A percentile compares a stretch with the other conserved stretches of the same genome.
Evolutionary conservation across 2,888 invertebrate species (phyloP).

Genomic region (Chalcosyrphus nemorum): DNA sequence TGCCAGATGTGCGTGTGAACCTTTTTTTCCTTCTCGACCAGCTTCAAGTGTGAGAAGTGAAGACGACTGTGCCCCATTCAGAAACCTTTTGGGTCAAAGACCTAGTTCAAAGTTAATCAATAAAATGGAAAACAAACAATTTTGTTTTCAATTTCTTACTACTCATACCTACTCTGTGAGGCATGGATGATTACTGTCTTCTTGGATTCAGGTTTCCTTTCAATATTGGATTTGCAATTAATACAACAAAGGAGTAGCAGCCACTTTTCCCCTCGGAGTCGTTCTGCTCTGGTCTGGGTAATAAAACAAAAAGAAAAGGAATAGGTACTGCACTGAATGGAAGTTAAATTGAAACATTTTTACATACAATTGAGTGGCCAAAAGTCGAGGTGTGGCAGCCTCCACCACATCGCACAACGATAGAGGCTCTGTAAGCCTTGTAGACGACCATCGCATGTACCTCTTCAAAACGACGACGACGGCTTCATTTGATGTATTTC

Average conservation of each 20-base stretch:
- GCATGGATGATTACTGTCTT: conserved; percentile 36
- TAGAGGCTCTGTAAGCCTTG: conserved; percentile 24
- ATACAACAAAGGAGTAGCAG: conserved; percentile 33
- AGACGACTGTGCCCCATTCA: conserved; percentile 30
- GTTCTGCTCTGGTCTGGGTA: neutral
- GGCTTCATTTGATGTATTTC: conserved; percentile 67
- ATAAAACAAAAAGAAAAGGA: conserved; percentile 24
- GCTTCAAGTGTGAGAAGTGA: neutral
- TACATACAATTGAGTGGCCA: conserved; percentile 49
- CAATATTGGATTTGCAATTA: conserved; percentile 52
- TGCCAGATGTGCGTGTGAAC: conserved; percentile 61
- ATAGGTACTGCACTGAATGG: conserved; percentile 6
- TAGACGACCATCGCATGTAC: conserved; percentile 5
- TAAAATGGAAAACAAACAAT: conserved; percentile 65
- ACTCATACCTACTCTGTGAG: neutral
- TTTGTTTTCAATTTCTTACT: conserved; percentile 30
- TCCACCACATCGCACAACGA: neutral
- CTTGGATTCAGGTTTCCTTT: conserved; percentile 19
- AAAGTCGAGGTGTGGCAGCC: conserved; percentile 49
- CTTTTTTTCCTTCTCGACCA: conserved; percentile 10
- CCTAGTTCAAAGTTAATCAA: conserved; percentile 63
- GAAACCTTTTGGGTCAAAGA: conserved; percentile 59
- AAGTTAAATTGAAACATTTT: conserved; percentile 37
- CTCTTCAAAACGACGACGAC: conserved; percentile 1
- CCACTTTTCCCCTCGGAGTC: conserved; percentile 1